Percentiles rank a stretch among this genome's conserved stretches.
Conservation (phyloP, 2,797 vertebrate genomes). For the Selene dorsalis region DNA sequence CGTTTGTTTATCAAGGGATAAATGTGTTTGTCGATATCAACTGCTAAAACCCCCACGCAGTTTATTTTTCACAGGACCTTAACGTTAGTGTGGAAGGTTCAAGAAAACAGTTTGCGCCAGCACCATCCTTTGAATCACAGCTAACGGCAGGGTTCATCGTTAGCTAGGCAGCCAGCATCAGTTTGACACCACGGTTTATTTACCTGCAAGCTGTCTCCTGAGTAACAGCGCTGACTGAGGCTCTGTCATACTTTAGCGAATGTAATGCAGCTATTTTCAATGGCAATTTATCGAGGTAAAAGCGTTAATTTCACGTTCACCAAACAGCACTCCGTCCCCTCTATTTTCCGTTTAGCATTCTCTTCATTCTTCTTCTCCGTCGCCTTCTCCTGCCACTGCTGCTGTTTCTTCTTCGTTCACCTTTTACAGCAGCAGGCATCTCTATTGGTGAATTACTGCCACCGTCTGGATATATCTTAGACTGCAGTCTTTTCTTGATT, state of each 20-base stretch:
- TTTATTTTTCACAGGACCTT: constrained; percentile 13
- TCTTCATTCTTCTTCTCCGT: constrained; percentile 76
- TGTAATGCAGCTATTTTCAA: constrained; percentile 57
- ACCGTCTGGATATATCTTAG: neutral
- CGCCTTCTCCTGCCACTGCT: constrained; percentile 25
- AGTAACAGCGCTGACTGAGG: constrained; percentile 95
- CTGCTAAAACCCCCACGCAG: neutral
- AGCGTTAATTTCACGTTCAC: constrained; percentile 59
- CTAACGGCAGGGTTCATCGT: constrained; percentile 52
- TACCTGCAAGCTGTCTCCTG: constrained; percentile 98
- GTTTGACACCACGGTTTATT: constrained; percentile 62
- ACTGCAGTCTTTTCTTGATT: neutral
- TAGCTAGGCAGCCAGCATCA: constrained; percentile 59
- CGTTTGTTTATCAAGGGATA: neutral
- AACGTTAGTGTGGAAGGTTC: constrained; percentile 40
- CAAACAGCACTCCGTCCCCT: constrained; percentile 50
- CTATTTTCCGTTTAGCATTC: constrained; percentile 78
- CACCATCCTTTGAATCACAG: constrained; percentile 61
- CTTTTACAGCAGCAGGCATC: neutral
- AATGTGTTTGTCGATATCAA: neutral
- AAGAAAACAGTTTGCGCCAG: constrained; percentile 68
- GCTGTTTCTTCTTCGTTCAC: constrained; percentile 54
- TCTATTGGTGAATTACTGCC: constrained; percentile 23
- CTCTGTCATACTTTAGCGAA: constrained; percentile 90
- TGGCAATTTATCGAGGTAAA: constrained; percentile 53